Percentiles rank a stretch among this genome's conserved stretches.
These are phyloP conservation scores for Agrotis clavis DNA, from an alignment of 2,888 invertebrate genomes.

Conservation along the genomic window DNA sequence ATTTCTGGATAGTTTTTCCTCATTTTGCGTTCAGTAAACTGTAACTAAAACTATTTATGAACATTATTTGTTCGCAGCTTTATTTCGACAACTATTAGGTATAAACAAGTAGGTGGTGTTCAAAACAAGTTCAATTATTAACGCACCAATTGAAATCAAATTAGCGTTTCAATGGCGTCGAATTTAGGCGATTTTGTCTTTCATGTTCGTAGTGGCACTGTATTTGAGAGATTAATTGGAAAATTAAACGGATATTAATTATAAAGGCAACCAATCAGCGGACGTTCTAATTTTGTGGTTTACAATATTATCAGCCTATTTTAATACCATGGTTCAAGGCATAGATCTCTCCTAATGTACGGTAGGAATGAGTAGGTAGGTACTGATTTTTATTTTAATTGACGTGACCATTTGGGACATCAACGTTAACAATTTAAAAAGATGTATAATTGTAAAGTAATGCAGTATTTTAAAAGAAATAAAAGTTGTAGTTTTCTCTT, in stretches of 20 bases:
- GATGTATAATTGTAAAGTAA: too few relatives aligned
- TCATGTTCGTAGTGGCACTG: not conserved
- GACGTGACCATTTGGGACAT: too few relatives aligned
- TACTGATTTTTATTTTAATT: too few relatives aligned
- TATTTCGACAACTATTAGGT: constrained; percentile 17
- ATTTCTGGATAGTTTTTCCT: not conserved
- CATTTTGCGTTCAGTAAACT: too few relatives aligned
- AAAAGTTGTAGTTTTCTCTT: too few relatives aligned
- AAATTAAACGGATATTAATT: constrained; percentile 11
- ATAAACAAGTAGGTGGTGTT: not conserved
- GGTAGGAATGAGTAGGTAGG: too few relatives aligned
- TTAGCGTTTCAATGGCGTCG: constrained; percentile 43
- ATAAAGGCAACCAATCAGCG: not conserved
- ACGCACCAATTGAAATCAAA: constrained; percentile 50
- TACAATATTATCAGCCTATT: too few relatives aligned
- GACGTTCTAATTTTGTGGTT: not conserved
- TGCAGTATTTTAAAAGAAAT: too few relatives aligned
- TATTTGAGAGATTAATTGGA: constrained; percentile 16
- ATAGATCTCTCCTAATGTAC: too few relatives aligned
- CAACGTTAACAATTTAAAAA: too few relatives aligned
- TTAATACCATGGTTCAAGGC: too few relatives aligned
- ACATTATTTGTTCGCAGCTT: constrained; percentile 23
- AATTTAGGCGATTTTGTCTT: constrained; percentile 13
- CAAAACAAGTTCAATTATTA: constrained; percentile 37
- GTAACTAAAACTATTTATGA: too few relatives aligned